Evolutionary conservation across 2,113 vertebrate species (phyloP), one percentile per base, ranked within the genome.

Genomic region (Epinephelus moara): DNA sequence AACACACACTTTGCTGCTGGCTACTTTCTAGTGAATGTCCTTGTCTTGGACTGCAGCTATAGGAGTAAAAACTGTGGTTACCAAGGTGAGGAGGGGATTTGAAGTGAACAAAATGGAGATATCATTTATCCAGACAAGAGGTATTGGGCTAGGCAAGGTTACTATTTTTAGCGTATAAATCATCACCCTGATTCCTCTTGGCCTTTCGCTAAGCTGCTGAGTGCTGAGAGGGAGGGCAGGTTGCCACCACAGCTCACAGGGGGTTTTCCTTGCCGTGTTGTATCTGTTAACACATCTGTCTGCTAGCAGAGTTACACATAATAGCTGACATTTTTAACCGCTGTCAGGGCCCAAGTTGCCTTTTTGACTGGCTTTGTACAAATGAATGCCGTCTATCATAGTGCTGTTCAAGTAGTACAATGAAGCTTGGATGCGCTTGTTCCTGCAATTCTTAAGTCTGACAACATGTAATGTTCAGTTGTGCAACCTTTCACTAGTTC

Each of bases 171-270:
- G 89, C 63, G 2, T 78, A 86, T 83, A 92, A 92, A 92, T 92
- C 92, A 90, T 78, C 82, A 80, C 82, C 70, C 81, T 87, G 89
- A 90, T 89, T 93, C 83, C 85, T 88, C 85, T 86, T 94, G 91
- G 87, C 93, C 93, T 93, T 93, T 94, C 73, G 82, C 90, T 94
- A 92, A 94, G 92, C 90, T 92, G 89, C 85, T 84, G 85, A 92
- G 81, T 87, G 78, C 85, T 88, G 89, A 69, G 88, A 84, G 85
- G 85, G 88, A 84, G 87, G 78, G 83, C 83, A 89, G 85, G 90
- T 87, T 90, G 85, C 86, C 81, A 75, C 85, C 60, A 66, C 74
- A 74, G 81, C 87, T 91, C 86, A 86, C 81, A 53, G 61, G 89
- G 86, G 91, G 87, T 62, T 90, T 94, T 89, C 86, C 90, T 91